A percentile compares a stretch with the other conserved stretches of the same genome.
These are phyloP conservation scores for Archips crataeganus DNA, from an alignment of 2,888 invertebrate species.

Conservation along the genomic window DNA sequence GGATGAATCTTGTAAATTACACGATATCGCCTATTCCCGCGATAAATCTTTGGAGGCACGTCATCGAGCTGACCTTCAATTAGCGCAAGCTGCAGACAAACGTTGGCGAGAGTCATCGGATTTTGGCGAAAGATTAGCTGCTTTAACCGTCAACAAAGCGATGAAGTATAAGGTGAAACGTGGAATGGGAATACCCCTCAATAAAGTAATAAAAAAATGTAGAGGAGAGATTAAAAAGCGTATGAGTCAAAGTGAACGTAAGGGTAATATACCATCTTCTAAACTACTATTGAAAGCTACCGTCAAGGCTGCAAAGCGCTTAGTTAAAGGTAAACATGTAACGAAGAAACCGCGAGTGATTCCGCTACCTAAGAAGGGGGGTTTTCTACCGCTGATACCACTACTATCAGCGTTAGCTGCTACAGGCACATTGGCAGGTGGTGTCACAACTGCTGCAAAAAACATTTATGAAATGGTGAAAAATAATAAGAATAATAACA, in stretches of 20 bases:
- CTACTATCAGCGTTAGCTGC: conserved; percentile 16
- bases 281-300: not conserved
- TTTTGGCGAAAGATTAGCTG: conserved; percentile 9
- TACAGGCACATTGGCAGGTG: conserved; percentile 8
- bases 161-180: conserved; percentile 17
- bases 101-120: not conserved
- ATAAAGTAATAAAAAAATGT: conserved; percentile 15
- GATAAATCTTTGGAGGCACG: not conserved
- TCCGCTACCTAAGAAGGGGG: conserved; percentile 13
- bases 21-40: conserved; percentile 16
- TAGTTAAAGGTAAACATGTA: conserved; percentile 2
- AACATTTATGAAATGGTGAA: conserved; percentile 24
- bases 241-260: not conserved
- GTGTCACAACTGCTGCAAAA: conserved; percentile 20
- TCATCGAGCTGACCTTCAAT: conserved; percentile 12
- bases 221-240: not conserved
- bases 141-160: conserved; percentile 9
- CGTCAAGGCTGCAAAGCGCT: conserved; percentile 4
- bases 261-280: not conserved
- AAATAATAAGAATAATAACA: too few species aligned
- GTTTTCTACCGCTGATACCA: conserved; percentile 19
- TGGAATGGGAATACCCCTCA: conserved; percentile 15
- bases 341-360: conserved; percentile 13
- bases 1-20: conserved; percentile 20
- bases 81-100: conserved; percentile 13